phyloP scores from a whole-genome alignment of 2,888 invertebrate genomes.

The Tyria jacobaeae region DNA sequence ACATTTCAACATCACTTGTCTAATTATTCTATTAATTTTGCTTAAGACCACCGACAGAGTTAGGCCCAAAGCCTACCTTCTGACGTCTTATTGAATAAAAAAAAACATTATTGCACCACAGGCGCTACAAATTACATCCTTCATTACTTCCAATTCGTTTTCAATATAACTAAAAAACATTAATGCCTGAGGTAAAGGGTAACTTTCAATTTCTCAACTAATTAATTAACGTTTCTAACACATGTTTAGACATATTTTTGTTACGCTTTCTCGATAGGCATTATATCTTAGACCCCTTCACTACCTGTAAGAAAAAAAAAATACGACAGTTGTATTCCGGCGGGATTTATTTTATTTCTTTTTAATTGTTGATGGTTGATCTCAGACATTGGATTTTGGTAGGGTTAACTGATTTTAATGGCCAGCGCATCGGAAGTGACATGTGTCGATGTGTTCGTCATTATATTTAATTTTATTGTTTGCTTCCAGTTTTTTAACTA shows the following conservation, averaged over 20 bases:
- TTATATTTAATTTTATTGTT: constrained; percentile 79
- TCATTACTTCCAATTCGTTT: constrained; percentile 47
- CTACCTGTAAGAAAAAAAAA: constrained; percentile 76
- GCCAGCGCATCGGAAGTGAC: constrained; percentile 79
- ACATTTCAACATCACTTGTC: too few relatives aligned
- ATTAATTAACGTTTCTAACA: constrained; percentile 83
- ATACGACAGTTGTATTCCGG: constrained; percentile 82
- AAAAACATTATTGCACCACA: constrained; percentile 43
- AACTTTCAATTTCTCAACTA: constrained; percentile 83
- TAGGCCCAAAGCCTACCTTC: constrained; percentile 24
- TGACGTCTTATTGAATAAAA: constrained; percentile 31
- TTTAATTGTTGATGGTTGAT: constrained; percentile 84
- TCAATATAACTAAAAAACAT: constrained; percentile 51
- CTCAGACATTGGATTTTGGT: constrained; percentile 56
- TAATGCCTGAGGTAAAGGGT: constrained; percentile 61
- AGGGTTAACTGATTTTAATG: constrained; percentile 77
- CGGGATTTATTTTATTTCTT: constrained; percentile 86
- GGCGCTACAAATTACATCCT: constrained; percentile 52
- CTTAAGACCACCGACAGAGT: constrained; percentile 11
- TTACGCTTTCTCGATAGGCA: constrained; percentile 83
- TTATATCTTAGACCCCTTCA: constrained; percentile 68
- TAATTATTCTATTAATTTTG: constrained; percentile 6
- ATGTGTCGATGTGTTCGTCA: constrained; percentile 79
- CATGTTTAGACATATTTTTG: constrained; percentile 81
- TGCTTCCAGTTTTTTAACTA: constrained; percentile 37